Base-by-base conservation (phyloP, 2,888 invertebrate species). In the Oscheius sp. region DNA sequence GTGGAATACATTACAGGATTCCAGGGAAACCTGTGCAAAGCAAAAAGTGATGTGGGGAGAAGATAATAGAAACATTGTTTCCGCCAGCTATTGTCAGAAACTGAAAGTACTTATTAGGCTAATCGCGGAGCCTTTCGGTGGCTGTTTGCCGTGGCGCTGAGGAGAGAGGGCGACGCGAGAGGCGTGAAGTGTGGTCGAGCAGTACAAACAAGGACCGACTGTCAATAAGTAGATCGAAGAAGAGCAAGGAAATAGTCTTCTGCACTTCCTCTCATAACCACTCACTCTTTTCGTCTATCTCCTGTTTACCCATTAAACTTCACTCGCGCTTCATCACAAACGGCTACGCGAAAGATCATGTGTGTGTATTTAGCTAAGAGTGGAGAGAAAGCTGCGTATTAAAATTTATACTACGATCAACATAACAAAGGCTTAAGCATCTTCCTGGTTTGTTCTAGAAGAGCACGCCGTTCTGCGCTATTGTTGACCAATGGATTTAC, bases 401-500 rank as follows among this genome's bases (percentile, higher is more conserved):
- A 54, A 22, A 54, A 32, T 32, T 54, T 54, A 6, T n/a, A n/a
- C n/a, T n/a, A n/a, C n/a, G n/a, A 54, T n/a, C 36, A 6, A 5
- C 36, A 32, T 33, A 33, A 54, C n/a, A 33, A 59, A 26, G 59
- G 41, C 17, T 26, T 28, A 41, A 59, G 20, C 6, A 28, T 17
- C 17, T 44, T 41, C 12, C 41, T 14, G 24, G 59, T 44, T 44
- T 44, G 44, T 14, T 44, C 17, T 44, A 59, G 41, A 28, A 59
- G 59, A 14, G 41, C 30, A 24, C 28, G 17, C 30, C 59, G 17
- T 20, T 59, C 59, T 9, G 59, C 30, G 24, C 26, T 26, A 26
- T 59, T 59, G 59, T 59, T 59, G 59, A 59, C 59, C 59, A 59
- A 59, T 28, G 59, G 59, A 44, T 59, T 59, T 59, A 59, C 59